Base-by-base conservation (phyloP, 2,888 invertebrate genomes). In the Leptopterna dolabrata region DNA sequence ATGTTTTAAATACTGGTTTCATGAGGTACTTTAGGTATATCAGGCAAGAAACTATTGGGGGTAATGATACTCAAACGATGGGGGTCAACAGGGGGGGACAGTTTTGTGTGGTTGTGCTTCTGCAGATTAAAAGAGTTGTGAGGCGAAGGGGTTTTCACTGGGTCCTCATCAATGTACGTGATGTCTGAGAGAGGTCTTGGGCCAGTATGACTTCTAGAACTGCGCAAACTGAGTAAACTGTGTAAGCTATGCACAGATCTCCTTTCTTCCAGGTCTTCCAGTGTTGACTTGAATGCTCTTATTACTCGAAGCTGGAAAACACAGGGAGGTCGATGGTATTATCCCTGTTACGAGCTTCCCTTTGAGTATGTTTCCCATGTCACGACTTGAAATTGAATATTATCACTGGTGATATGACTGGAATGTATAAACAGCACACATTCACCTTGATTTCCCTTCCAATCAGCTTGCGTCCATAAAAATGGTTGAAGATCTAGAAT, bases 191-290 rank as follows among this genome's bases (percentile, higher is more conserved):
- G 93, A 91, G 95, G 95, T 91, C 95, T 94, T 90, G 89, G 89
- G 84, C 89, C 89, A 83, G 89, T 87, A 88, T 90, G 89, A 93
- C 95, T 95, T 92, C 95, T 96, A 92, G 95, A 95, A 92, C 94
- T 94, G 93, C 95, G 94, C 92, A 96, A 95, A 94, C 95, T 96
- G 94, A 96, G 96, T 93, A 97, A 95, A 93, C 97, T 97, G 93
- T 97, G 97, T 93, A 97, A 95, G 94, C 98, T 98, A 95, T 98
- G 98, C 93, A 98, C 96, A 93, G 98, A 98, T 93, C 99, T 97
- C 92, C 98, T 96, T 94, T 99, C 99, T 94, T 98, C 99, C 94
- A 99, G 94, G 94, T 99, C 99, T 95, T 99, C 99, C 95, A 99
- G 95, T 92, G 96, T 98, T 92, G 98, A 98, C 95, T 97, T 98